phyloP scores from a whole-genome alignment of 2,888 invertebrate species.

The Alsophila aescularia region DNA sequence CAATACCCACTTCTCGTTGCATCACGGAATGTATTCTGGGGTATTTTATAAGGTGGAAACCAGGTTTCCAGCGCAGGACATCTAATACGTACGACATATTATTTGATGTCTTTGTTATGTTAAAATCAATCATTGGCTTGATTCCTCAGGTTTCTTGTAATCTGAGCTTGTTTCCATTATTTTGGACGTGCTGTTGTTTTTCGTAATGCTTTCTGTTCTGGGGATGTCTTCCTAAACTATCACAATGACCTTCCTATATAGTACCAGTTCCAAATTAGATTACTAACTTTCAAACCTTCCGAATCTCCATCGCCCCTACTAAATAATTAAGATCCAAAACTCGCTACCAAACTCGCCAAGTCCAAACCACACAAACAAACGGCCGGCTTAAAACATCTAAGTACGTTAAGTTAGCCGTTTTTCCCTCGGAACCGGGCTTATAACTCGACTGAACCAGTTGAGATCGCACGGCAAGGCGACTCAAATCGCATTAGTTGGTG shows the following conservation, averaged over 20 bases:
- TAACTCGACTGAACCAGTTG: slow-evolving; percentile 57
- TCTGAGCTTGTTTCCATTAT: too few relatives aligned
- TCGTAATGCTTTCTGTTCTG: not conserved
- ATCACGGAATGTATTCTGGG: slow-evolving; percentile 11
- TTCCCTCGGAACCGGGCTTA: slow-evolving; percentile 30
- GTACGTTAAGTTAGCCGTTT: slow-evolving; percentile 27
- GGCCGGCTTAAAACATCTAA: slow-evolving; percentile 27
- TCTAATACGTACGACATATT: too few relatives aligned
- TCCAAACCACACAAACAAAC: slow-evolving; percentile 24
- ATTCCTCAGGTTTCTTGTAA: too few relatives aligned
- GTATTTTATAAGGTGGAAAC: slow-evolving; percentile 7
- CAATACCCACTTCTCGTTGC: slow-evolving; percentile 11
- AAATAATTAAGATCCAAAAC: slow-evolving; percentile 23
- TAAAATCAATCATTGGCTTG: too few relatives aligned
- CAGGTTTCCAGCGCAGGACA: too few relatives aligned
- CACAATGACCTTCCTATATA: not conserved
- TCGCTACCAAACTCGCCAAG: slow-evolving; percentile 15
- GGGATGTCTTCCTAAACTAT: not conserved
- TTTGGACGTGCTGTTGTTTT: too few relatives aligned
- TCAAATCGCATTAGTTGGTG: slow-evolving; percentile 71
- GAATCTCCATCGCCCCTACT: not conserved
- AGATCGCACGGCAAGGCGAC: slow-evolving; percentile 60
- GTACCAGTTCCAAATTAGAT: not conserved
- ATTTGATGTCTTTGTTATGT: not conserved
- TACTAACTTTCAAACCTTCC: not conserved